Evolutionary conservation across 2,888 invertebrate species (phyloP).

Genomic region (Therioaphis trifolii): DNA sequence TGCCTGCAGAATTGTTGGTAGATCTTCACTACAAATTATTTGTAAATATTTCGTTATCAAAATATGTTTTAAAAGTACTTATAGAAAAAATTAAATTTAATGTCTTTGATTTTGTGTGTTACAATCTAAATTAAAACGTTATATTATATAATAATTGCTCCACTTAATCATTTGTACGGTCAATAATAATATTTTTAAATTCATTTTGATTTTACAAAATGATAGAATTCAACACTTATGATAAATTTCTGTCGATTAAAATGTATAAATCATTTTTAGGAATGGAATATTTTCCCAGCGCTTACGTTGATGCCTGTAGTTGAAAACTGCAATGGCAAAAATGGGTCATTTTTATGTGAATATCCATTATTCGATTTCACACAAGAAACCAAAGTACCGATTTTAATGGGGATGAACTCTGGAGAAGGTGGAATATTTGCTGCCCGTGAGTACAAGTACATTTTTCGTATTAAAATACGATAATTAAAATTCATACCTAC

Average conservation of each 20-base stretch:
- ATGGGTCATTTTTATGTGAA: slow-evolving; percentile 8
- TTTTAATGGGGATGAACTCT: slow-evolving; percentile 38
- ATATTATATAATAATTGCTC: too few species aligned
- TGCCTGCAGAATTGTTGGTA: slow-evolving; percentile 37
- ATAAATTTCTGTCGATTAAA: too few species aligned
- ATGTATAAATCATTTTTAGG: too few species aligned
- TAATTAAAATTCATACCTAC: too few species aligned
- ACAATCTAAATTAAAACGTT: too few species aligned
- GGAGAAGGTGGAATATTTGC: slow-evolving; percentile 44
- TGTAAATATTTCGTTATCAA: slow-evolving; percentile 60
- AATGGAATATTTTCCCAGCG: slow-evolving; percentile 28
- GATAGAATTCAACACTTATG: too few species aligned
- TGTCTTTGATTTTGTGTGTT: too few species aligned
- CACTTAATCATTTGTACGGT: too few species aligned
- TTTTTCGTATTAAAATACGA: background rate
- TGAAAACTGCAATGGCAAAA: background rate
- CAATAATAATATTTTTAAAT: too few species aligned
- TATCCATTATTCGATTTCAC: slow-evolving; percentile 1
- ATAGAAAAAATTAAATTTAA: too few species aligned
- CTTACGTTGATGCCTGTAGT: slow-evolving; percentile 29
- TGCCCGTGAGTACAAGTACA: background rate
- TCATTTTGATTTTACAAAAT: too few species aligned
- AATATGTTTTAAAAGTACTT: too few species aligned
- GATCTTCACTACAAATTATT: slow-evolving; percentile 15
- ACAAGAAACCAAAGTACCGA: slow-evolving; percentile 28